Evolutionary conservation across 2,797 vertebrate species (phyloP).

Genomic region (Hipposideros larvatus): DNA sequence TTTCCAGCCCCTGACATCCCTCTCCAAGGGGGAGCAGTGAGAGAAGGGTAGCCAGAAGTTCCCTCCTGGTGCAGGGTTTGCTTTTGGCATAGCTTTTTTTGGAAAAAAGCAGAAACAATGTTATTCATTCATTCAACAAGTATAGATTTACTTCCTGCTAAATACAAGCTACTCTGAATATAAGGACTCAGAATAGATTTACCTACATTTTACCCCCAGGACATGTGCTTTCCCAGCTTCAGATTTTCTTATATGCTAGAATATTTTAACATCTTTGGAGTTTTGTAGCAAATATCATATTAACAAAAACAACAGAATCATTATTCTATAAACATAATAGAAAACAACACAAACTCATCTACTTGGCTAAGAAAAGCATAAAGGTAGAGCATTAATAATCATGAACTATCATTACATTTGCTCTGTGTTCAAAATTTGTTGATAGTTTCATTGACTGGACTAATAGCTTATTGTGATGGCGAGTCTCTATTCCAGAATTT

Average conservation of each 20-base stretch:
- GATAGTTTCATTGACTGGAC: not conserved
- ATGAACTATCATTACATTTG: not conserved
- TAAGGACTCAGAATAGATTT: not conserved
- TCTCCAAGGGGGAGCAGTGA: not conserved
- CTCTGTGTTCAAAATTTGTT: not conserved
- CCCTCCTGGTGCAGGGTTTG: not conserved
- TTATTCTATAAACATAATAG: not conserved
- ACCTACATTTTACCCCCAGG: not conserved
- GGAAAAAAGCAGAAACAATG: not conserved
- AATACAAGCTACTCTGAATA: not conserved
- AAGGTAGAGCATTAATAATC: not conserved
- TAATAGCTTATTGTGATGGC: not conserved
- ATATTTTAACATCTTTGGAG: not conserved
- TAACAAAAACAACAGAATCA: not conserved
- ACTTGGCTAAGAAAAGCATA: not conserved
- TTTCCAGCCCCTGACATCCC: not conserved
- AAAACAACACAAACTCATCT: not conserved
- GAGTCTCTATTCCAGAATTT: not conserved
- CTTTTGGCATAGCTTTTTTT: conserved; percentile 14
- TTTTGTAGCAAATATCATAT: conserved; percentile 44
- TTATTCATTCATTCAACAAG: not conserved
- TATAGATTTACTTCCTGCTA: not conserved
- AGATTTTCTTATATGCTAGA: not conserved
- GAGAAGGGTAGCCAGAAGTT: not conserved
- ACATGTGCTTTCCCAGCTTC: not conserved